Percentiles rank a stretch among this genome's conserved stretches.
Conservation (phyloP, 1,140 invertebrate species). For the Apis laboriosa region DNA sequence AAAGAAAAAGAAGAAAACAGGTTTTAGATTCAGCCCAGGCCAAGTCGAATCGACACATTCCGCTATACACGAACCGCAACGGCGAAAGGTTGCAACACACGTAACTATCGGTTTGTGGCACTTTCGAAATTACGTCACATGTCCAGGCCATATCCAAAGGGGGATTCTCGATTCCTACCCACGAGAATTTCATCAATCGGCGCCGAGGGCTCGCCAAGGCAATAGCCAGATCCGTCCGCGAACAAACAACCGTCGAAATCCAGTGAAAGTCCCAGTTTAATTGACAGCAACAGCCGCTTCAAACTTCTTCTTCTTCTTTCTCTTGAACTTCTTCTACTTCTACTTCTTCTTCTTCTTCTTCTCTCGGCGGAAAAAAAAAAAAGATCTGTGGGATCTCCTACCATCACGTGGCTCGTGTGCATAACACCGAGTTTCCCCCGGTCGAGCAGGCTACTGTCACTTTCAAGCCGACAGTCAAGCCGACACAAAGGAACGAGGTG, state of each 20-base stretch:
- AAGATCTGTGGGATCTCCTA: slow-evolving; percentile 60
- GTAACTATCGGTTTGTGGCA: slow-evolving; percentile 26
- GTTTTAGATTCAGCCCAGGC: too few relatives aligned
- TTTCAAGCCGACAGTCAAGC: slow-evolving; percentile 73
- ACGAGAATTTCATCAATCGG: background rate
- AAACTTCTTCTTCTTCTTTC: too few relatives aligned
- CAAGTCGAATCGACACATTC: background rate
- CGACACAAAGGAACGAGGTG: slow-evolving; percentile 68
- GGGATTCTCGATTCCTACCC: slow-evolving; percentile 26
- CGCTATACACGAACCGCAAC: background rate
- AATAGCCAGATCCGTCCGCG: background rate
- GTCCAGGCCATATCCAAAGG: background rate
- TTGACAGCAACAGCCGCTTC: slow-evolving; percentile 32
- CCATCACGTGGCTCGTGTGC: slow-evolving; percentile 58
- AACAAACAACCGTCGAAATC: slow-evolving; percentile 43
- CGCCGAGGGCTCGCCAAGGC: background rate
- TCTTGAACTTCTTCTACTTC: background rate
- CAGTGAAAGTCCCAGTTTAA: slow-evolving; percentile 74
- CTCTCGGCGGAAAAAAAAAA: too few relatives aligned
- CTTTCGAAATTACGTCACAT: slow-evolving; percentile 44
- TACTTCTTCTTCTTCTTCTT: too few relatives aligned
- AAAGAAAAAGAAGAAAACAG: too few relatives aligned
- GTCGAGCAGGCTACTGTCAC: slow-evolving; percentile 74
- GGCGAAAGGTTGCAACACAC: slow-evolving; percentile 25
- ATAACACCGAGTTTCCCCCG: slow-evolving; percentile 71